Conservation (phyloP, 1,140 invertebrate genomes). For the Acyrthosiphon pisum region DNA sequence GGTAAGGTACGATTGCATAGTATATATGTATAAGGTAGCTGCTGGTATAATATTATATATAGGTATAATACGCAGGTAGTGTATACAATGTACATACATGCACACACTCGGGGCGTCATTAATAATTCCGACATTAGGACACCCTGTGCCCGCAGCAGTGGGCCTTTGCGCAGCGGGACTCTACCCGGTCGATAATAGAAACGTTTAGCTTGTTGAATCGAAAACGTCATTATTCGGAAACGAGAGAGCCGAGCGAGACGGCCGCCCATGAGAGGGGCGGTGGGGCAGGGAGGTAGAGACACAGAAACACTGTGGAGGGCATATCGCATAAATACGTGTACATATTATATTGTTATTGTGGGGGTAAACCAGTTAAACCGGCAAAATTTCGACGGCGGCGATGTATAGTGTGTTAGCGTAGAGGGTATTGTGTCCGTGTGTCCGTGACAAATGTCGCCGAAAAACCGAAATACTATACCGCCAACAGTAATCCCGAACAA, state of each 20-base stretch:
- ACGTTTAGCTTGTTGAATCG: slow-evolving; percentile 57
- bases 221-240: slow-evolving; percentile 56
- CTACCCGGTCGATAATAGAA: slow-evolving; percentile 55
- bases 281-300: not conserved
- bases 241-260: not conserved
- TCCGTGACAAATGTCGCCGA: slow-evolving; percentile 54
- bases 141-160: slow-evolving; percentile 32
- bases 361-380: slow-evolving; percentile 56
- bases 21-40: not conserved
- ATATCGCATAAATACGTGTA: not conserved
- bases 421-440: not conserved
- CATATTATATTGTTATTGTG: slow-evolving; percentile 47
- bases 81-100: not conserved
- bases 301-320: slow-evolving; percentile 12
- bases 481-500: slow-evolving; percentile 42
- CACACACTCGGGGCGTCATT: slow-evolving; percentile 43
- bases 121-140: slow-evolving; percentile 57
- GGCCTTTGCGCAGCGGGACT: slow-evolving; percentile 36
- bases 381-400: slow-evolving; percentile 27
- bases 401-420: not conserved
- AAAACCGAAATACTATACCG: slow-evolving; percentile 57
- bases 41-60: not conserved
- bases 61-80: not conserved
- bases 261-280: not conserved
- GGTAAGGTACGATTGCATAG: not conserved